These are phyloP conservation scores for Athalia rosae DNA, from an alignment of 2,888 invertebrate genomes.

Conservation along the genomic window DNA sequence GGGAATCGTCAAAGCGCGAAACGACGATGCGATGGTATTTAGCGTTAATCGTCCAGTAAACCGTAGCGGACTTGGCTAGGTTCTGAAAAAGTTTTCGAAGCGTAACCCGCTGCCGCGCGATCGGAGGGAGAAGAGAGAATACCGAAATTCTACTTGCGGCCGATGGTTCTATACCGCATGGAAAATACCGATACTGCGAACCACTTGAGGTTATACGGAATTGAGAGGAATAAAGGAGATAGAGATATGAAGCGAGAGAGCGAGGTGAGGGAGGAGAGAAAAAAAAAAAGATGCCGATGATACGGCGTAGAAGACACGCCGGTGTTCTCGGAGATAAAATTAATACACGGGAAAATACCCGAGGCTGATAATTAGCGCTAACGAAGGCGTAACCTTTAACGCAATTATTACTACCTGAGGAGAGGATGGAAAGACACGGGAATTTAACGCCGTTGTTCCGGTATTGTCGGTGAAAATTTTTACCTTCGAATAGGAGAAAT, in stretches of 20 bases:
- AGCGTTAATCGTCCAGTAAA: slow-evolving; percentile 29
- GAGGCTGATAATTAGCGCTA: slow-evolving; percentile 22
- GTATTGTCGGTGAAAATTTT: background rate
- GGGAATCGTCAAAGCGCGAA: background rate
- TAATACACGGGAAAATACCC: slow-evolving; percentile 26
- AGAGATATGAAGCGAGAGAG: background rate
- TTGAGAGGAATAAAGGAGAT: too few species aligned
- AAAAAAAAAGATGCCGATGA: slow-evolving; percentile 2
- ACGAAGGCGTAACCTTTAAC: slow-evolving; percentile 28
- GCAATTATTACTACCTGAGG: background rate
- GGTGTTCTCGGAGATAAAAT: slow-evolving; percentile 10
- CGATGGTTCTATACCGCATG: too few species aligned
- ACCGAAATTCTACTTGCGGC: background rate
- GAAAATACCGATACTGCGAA: too few species aligned
- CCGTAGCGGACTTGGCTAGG: background rate
- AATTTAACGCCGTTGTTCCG: slow-evolving; percentile 44
- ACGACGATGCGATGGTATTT: slow-evolving; percentile 23
- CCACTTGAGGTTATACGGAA: too few species aligned
- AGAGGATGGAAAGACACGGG: slow-evolving; percentile 51
- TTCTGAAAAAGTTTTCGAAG: slow-evolving; percentile 29
- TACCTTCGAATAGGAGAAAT: too few species aligned
- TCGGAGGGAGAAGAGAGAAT: background rate
- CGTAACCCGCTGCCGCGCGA: slow-evolving; percentile 8
- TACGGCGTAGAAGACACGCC: background rate
- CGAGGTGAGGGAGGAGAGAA: background rate